These are phyloP conservation scores for Pyxicephalus adspersus DNA, from an alignment of 2,113 vertebrate species.

Conservation along the genomic window DNA sequence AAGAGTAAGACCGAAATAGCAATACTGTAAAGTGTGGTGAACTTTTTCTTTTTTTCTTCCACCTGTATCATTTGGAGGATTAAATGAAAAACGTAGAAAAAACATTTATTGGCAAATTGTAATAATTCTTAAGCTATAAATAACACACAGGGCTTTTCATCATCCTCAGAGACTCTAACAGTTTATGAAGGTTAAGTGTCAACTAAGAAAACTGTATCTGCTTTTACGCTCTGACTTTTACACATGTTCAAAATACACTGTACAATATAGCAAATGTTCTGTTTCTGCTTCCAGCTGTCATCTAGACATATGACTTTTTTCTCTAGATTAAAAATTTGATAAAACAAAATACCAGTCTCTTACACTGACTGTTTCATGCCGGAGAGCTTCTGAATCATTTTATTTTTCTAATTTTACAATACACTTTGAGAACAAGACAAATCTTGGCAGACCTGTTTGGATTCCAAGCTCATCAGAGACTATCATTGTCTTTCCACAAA, in stretches of 20 bases:
- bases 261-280: not conserved
- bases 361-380: too few species aligned
- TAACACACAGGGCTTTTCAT: not conserved
- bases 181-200: slow-evolving; percentile 27
- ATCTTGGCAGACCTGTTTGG: too few species aligned
- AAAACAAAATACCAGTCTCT: too few species aligned
- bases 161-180: not conserved
- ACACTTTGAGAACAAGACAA: too few species aligned
- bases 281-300: not conserved
- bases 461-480: too few species aligned
- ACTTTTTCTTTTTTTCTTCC: not conserved
- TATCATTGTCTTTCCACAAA: too few species aligned
- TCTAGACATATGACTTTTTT: not conserved
- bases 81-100: not conserved
- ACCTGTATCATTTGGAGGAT: slow-evolving; percentile 9
- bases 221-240: slow-evolving; percentile 6
- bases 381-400: too few species aligned
- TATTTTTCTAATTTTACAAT: too few species aligned
- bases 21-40: slow-evolving; percentile 9
- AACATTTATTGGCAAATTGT: slow-evolving; percentile 15
- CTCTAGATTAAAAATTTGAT: too few species aligned
- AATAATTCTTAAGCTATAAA: slow-evolving; percentile 14
- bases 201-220: not conserved
- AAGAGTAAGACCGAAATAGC: slow-evolving; percentile 30
- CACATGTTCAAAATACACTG: not conserved